Percentiles rank a stretch among this genome's conserved stretches.
These are phyloP conservation scores for Melipona beecheii DNA, from an alignment of 2,888 invertebrate species.

Conservation along the genomic window DNA sequence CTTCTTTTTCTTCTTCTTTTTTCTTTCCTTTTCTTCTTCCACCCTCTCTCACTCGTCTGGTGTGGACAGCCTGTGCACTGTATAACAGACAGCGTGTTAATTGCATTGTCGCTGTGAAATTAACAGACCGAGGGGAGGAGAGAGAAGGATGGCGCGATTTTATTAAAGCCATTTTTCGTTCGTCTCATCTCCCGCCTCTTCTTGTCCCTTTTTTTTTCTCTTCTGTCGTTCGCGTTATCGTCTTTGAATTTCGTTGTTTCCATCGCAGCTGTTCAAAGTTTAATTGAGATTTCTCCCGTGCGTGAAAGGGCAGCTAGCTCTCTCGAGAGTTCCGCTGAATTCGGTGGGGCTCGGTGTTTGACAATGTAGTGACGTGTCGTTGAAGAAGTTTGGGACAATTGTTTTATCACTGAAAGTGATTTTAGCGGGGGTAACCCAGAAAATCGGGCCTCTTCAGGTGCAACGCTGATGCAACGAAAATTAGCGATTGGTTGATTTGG, in stretches of 20 bases:
- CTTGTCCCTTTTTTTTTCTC: background rate
- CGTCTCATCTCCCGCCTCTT: background rate
- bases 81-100: conserved; percentile 40
- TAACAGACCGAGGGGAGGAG: conserved; percentile 5
- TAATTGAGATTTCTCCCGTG: conserved; percentile 15
- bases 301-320: background rate
- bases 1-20: background rate
- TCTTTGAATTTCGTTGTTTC: background rate
- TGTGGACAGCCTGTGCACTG: conserved; percentile 29
- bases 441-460: too few species aligned
- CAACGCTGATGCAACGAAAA: too few species aligned
- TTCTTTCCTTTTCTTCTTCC: background rate
- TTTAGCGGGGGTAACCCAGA: too few species aligned
- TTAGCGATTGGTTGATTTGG: too few species aligned
- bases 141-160: background rate
- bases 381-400: too few species aligned
- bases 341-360: background rate
- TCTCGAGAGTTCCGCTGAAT: background rate
- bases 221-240: background rate
- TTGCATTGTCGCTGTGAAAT: conserved; percentile 42
- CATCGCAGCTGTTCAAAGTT: conserved; percentile 11
- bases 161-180: conserved; percentile 29
- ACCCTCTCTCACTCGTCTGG: background rate
- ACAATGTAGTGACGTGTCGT: background rate
- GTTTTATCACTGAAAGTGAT: too few species aligned